phyloP scores from a whole-genome alignment of 2,113 vertebrate species.

The Mohoua ochrocephala region DNA sequence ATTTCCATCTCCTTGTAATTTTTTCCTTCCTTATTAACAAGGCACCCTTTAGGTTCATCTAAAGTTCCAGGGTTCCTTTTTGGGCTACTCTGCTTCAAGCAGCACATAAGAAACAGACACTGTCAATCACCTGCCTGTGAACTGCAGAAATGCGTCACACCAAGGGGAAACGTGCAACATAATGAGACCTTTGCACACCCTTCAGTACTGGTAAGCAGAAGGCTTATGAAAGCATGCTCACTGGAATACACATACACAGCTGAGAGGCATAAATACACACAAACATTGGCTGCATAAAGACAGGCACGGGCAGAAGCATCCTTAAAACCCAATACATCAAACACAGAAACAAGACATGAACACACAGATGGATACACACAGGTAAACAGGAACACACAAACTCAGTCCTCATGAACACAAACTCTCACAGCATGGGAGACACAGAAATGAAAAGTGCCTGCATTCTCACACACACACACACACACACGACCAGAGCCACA shows the following conservation, averaged over 20 bases:
- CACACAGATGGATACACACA: neutral
- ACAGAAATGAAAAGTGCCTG: neutral
- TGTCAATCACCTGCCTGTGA: neutral
- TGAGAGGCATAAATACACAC: neutral
- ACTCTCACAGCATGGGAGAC: neutral
- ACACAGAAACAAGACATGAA: neutral
- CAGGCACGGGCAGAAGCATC: neutral
- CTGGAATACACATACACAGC: neutral
- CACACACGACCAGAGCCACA: neutral
- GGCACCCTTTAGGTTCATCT: neutral
- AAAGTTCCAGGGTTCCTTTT: neutral
- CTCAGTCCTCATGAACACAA: neutral
- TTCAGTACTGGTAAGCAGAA: neutral
- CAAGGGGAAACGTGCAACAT: accelerated
- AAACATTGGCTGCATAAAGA: neutral
- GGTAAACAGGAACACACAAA: neutral
- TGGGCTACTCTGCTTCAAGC: neutral
- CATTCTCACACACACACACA: neutral
- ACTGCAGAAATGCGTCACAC: neutral
- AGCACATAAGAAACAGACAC: neutral
- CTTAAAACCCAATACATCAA: neutral
- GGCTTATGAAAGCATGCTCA: neutral
- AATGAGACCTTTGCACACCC: neutral
- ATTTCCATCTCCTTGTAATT: neutral
- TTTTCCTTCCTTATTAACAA: neutral